Evolutionary conservation across 2,888 invertebrate species (phyloP), one percentile per base, ranked within the genome.

Genomic region (Acrobasis consociella): DNA sequence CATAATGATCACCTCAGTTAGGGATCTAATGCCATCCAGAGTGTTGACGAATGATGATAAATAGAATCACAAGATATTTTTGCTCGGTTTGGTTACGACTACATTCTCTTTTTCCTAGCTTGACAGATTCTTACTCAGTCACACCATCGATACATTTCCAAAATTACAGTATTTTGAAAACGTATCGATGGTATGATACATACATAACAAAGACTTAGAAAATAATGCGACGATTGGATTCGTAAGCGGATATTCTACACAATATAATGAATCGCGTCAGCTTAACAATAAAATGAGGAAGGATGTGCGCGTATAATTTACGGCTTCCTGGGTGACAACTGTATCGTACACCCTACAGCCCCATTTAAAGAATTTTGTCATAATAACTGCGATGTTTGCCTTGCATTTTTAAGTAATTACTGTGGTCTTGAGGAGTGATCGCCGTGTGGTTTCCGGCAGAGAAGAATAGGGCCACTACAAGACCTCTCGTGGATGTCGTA

Each of bases 231-330:
- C 1, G 11, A n/a, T 22, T 22, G 8, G n/a, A 55, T 38, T 16
- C 16, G 16, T 16, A 39, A 55, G 58, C 22, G 13, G 22, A 8
- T 16, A n/a, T n/a, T 11, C 15, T 37, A 10, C 16, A 38, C 15
- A 52, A 9, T n/a, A 38, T 15, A 37, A 38, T 17, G 9, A 58
- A 13, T 17, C 42, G 10, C 42, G 22, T 46, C 46, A 22, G 22
- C 22, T n/a, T 49, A 58, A 31, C 16, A 58, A 46, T 58, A 58
- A 58, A 58, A 49, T 15, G 46, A n/a, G 60, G 51, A 60, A 60
- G 60, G 60, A 60, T 51, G 51, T 51, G 49, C 51, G 38, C 39
- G 58, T 17, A 51, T 50, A 60, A 60, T 51, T 60, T 51, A 60
- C 39, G 39, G 37, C 17, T 59, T 59, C 50, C 50, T 50, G 16